A percentile compares a stretch with the other conserved stretches of the same genome.
Evolutionary conservation across 1,140 invertebrate species (phyloP).

Genomic region (Cydia splendana): DNA sequence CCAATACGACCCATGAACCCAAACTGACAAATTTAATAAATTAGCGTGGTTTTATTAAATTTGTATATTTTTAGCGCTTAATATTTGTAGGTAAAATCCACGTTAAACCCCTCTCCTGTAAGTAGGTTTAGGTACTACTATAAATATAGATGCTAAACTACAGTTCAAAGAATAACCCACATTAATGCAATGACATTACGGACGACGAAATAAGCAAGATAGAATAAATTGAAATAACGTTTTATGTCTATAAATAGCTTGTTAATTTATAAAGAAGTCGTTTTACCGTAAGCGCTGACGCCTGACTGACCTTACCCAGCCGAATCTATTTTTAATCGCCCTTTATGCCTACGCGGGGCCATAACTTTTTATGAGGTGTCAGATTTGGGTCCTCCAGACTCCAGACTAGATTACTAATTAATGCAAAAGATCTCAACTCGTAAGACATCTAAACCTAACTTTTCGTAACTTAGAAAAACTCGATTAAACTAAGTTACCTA

Average conservation of each 20-base stretch:
- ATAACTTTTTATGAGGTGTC: background rate
- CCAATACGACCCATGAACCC: no score
- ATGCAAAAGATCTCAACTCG: no score
- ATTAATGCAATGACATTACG: background rate
- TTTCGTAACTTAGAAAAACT: no score
- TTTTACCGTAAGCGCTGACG: background rate
- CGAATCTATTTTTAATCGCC: slow-evolving; percentile 14
- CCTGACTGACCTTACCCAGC: slow-evolving; percentile 3
- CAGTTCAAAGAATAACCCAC: background rate
- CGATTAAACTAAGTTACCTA: no score
- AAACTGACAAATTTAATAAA: no score
- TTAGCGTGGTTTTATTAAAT: no score
- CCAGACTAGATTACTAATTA: background rate
- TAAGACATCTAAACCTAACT: no score
- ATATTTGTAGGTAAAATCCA: no score
- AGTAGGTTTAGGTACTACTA: background rate
- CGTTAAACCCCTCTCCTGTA: no score
- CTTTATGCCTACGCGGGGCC: background rate
- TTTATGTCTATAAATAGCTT: background rate
- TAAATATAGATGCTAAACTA: background rate
- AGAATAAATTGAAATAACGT: background rate
- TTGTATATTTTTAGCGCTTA: no score
- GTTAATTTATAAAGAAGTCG: background rate
- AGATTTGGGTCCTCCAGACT: background rate
- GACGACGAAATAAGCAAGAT: background rate